phyloP scores from a whole-genome alignment of 2,113 vertebrate species.

The Chamaetylas fuelleborni region DNA sequence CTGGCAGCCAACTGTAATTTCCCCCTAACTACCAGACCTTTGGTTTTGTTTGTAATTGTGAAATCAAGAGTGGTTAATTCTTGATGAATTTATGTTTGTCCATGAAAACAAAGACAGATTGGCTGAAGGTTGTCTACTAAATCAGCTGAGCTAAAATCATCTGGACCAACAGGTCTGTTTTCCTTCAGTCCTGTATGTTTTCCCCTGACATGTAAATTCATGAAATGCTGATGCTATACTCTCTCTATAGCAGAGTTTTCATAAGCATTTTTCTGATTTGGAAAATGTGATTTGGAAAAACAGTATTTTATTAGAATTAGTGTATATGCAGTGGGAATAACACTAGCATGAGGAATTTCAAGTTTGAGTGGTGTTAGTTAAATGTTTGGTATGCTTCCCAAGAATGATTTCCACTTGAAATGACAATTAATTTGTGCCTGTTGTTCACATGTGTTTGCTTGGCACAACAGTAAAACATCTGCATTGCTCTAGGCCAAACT shows the following conservation, averaged over 20 bases:
- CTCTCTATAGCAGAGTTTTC: not conserved
- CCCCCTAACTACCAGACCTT: not conserved
- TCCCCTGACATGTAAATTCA: not conserved
- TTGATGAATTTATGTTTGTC: not conserved
- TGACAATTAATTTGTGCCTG: slow-evolving; percentile 1
- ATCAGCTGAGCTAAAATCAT: not conserved
- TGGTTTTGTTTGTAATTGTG: not conserved
- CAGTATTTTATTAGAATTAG: not conserved
- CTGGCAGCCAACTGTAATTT: not conserved
- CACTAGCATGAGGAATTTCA: not conserved
- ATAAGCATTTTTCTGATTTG: not conserved
- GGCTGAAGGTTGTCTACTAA: not conserved
- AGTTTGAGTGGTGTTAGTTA: not conserved
- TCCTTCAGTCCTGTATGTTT: not conserved
- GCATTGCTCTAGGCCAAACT: not conserved
- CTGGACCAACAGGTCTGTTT: not conserved
- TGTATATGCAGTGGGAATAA: not conserved
- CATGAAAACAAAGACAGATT: not conserved
- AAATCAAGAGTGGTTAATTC: not conserved
- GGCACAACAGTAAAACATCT: not conserved
- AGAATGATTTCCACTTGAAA: slow-evolving; percentile 1
- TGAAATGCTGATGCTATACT: not conserved
- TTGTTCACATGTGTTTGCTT: not conserved
- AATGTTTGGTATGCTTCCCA: not conserved
- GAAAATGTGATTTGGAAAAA: not conserved